These are phyloP conservation scores for Sesia apiformis DNA, from an alignment of 2,888 invertebrate genomes.

Conservation along the genomic window DNA sequence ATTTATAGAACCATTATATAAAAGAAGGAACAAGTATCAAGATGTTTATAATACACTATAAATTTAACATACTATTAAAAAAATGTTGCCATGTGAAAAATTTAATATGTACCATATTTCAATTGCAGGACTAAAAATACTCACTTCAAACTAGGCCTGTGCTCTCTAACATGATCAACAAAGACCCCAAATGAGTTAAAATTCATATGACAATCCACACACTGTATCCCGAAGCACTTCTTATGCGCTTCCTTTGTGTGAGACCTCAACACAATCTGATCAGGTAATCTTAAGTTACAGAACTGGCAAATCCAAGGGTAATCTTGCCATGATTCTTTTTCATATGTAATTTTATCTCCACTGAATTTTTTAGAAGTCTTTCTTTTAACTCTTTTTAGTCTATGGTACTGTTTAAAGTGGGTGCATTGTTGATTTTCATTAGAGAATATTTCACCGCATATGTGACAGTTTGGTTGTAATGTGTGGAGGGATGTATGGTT, in stretches of 20 bases:
- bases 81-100: too few relatives aligned
- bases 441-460: conserved; percentile 9
- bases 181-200: conserved; percentile 73
- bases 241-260: conserved; percentile 70
- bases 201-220: conserved; percentile 74
- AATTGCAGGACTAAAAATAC: neutral
- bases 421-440: neutral
- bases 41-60: too few relatives aligned
- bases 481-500: conserved; percentile 1
- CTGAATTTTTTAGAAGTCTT: neutral
- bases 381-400: too few relatives aligned
- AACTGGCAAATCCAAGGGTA: conserved; percentile 13
- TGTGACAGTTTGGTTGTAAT: conserved; percentile 6
- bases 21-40: too few relatives aligned
- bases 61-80: too few relatives aligned
- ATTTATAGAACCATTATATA: too few relatives aligned
- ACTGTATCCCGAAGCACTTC: conserved; percentile 70
- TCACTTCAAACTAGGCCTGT: conserved; percentile 64
- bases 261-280: conserved; percentile 32
- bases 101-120: too few relatives aligned
- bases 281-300: conserved; percentile 5
- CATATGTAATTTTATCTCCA: neutral
- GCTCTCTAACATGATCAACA: conserved; percentile 69
- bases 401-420: neutral
- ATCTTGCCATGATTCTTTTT: conserved; percentile 8